These are phyloP conservation scores for Aelia acuminata DNA, from an alignment of 2,888 invertebrate species.

Conservation along the genomic window DNA sequence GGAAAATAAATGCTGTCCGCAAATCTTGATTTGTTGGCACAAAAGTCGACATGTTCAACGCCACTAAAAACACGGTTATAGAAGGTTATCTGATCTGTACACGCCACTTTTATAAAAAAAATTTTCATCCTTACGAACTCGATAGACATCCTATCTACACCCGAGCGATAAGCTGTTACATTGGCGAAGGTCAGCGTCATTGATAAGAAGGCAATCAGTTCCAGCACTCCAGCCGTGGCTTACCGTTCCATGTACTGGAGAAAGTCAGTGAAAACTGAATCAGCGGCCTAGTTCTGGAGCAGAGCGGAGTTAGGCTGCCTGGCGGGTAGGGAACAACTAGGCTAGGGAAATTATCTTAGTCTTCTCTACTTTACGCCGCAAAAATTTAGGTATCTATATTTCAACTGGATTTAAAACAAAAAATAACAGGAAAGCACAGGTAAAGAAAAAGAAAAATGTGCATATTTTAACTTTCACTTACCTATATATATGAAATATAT, in stretches of 20 bases:
- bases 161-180: not conserved
- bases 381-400: too few species aligned
- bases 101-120: too few species aligned
- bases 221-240: not conserved
- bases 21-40: too few species aligned
- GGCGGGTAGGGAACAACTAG: not conserved
- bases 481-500: too few species aligned
- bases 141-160: too few species aligned
- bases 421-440: not conserved
- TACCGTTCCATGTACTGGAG: slow-evolving; percentile 6
- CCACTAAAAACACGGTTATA: too few species aligned
- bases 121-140: too few species aligned
- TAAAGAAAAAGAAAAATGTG: not conserved
- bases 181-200: not conserved
- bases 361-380: not conserved
- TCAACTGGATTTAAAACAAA: not conserved
- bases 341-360: not conserved
- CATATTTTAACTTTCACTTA: too few species aligned
- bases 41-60: too few species aligned
- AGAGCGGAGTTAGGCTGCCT: not conserved
- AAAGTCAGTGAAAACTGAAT: slow-evolving; percentile 42
- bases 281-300: not conserved
- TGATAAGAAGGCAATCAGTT: not conserved
- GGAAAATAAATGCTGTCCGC: too few species aligned
- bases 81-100: too few species aligned